These are phyloP conservation scores for Halcyon leucocephala DNA, from an alignment of 2,797 vertebrate species.

Conservation along the genomic window DNA sequence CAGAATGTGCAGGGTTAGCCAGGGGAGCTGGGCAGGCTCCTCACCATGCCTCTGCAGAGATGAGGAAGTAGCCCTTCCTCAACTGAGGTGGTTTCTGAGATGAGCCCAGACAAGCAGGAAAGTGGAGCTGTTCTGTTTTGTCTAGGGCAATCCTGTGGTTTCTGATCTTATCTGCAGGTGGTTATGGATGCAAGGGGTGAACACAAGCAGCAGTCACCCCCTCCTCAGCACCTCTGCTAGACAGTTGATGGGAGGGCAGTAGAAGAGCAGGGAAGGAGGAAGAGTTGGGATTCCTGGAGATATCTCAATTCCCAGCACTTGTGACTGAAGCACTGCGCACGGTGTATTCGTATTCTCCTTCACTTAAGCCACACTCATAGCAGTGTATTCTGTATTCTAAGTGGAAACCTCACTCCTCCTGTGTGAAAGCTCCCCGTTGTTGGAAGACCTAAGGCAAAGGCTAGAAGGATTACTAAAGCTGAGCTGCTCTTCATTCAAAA, in stretches of 20 bases:
- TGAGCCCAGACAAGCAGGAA: rapidly evolving
- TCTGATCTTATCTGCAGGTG: background rate
- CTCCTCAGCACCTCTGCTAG: background rate
- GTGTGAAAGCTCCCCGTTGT: background rate
- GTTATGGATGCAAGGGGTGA: background rate
- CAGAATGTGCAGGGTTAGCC: background rate
- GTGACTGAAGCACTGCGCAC: rapidly evolving
- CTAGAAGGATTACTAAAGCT: background rate
- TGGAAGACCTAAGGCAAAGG: background rate
- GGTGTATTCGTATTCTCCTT: background rate
- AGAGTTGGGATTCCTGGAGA: background rate
- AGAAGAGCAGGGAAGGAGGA: background rate
- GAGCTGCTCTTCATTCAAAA: background rate
- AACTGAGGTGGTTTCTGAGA: background rate
- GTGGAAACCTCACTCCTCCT: background rate
- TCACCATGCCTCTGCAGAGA: background rate
- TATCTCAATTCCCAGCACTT: background rate
- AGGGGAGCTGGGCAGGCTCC: background rate
- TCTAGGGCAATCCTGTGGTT: background rate
- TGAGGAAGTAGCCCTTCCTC: background rate
- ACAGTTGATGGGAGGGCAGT: background rate
- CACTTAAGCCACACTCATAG: rapidly evolving
- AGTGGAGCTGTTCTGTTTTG: rapidly evolving
- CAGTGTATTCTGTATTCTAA: background rate
- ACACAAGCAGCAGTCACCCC: background rate